phyloP scores from a whole-genome alignment of 2,113 vertebrate species.

The Larimichthys polyactis region DNA sequence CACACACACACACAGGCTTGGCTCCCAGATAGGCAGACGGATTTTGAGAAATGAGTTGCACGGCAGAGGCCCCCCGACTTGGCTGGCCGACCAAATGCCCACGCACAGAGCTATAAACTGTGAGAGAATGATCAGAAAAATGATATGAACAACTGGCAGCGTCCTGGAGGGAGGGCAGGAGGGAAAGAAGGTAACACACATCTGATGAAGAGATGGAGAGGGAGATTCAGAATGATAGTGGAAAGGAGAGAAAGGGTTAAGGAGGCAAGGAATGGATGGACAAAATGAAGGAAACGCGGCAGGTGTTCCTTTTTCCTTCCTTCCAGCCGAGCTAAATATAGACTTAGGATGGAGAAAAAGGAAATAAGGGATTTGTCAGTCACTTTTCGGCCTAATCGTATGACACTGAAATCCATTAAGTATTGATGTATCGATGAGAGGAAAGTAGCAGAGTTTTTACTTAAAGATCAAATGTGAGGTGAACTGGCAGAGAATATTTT shows the following conservation, averaged over 20 bases:
- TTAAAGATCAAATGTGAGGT: background rate
- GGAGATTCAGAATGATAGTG: background rate
- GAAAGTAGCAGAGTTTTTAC: background rate
- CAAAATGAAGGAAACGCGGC: background rate
- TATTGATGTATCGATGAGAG: background rate
- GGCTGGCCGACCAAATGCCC: conserved; percentile 61
- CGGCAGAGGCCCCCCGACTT: conserved; percentile 38
- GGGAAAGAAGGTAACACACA: conserved; percentile 9
- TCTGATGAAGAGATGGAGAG: conserved; percentile 36
- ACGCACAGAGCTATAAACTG: conserved; percentile 57
- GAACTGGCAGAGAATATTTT: background rate
- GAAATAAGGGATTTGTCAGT: background rate
- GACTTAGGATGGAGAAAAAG: background rate
- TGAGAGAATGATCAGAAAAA: conserved; percentile 64
- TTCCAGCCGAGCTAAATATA: conserved; percentile 9
- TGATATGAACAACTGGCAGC: conserved; percentile 55
- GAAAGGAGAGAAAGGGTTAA: background rate
- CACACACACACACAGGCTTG: conserved; percentile 28
- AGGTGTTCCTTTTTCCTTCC: background rate
- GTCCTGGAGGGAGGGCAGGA: background rate
- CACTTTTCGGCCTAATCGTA: background rate
- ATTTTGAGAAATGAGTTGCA: conserved; percentile 72
- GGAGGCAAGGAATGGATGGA: background rate
- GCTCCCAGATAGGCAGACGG: conserved; percentile 64
- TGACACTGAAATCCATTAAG: background rate